Conservation (phyloP, 2,797 vertebrate genomes). For the Danionella dracula region DNA sequence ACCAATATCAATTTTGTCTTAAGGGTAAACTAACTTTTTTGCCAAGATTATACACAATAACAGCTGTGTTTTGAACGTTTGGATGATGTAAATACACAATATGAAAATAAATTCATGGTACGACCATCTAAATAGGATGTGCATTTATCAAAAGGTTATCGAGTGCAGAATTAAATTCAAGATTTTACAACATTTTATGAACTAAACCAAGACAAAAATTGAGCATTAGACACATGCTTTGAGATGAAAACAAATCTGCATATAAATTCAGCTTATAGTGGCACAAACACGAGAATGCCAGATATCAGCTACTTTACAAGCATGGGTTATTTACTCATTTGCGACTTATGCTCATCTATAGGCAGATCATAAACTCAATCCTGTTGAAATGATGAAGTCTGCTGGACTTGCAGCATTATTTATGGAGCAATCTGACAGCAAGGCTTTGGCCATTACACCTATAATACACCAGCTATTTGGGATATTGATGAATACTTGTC, state of each 20-base stretch:
- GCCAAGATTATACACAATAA: too few relatives aligned
- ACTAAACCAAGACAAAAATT: slow-evolving; percentile 20
- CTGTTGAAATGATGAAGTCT: slow-evolving; percentile 8
- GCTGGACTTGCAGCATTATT: slow-evolving; percentile 54
- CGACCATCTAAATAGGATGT: too few relatives aligned
- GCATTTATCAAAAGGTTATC: too few relatives aligned
- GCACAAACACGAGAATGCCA: not conserved
- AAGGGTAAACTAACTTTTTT: too few relatives aligned
- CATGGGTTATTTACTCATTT: slow-evolving; percentile 25
- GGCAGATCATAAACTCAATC: not conserved
- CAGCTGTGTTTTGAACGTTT: too few relatives aligned
- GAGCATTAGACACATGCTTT: not conserved
- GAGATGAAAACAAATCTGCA: not conserved
- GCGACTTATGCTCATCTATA: not conserved
- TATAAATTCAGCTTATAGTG: slow-evolving; percentile 19
- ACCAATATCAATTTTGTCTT: too few relatives aligned
- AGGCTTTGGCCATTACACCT: slow-evolving; percentile 56
- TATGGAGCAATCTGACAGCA: slow-evolving; percentile 56
- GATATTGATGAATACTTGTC: slow-evolving; percentile 65
- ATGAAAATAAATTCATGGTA: not conserved
- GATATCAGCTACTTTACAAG: not conserved
- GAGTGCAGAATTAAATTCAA: slow-evolving; percentile 15
- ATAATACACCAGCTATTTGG: slow-evolving; percentile 62
- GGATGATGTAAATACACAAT: too few relatives aligned
- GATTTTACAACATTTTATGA: slow-evolving; percentile 14